These are phyloP conservation scores for Andrena camellia DNA, from an alignment of 2,888 invertebrate species.

Conservation along the genomic window DNA sequence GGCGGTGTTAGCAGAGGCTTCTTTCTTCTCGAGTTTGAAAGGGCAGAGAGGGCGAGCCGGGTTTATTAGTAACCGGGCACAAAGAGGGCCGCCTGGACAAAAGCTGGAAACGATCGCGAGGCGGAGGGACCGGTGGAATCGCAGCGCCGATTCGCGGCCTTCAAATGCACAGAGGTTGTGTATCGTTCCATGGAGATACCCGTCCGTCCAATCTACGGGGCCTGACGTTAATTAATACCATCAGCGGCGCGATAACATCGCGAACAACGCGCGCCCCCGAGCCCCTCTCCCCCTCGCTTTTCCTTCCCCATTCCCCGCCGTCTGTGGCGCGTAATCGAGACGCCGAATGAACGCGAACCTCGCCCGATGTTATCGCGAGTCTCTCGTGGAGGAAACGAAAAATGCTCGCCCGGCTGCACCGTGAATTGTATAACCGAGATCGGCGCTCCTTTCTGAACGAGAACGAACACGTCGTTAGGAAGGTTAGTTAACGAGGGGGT, in stretches of 20 bases:
- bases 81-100: constrained; percentile 44
- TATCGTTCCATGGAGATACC: constrained; percentile 6
- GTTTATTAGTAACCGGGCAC: constrained; percentile 55
- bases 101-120: constrained; percentile 45
- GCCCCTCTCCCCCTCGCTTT: background rate
- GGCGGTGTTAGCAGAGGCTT: background rate
- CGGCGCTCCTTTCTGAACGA: background rate
- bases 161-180: constrained; percentile 23
- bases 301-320: background rate
- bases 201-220: background rate
- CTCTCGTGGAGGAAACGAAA: background rate
- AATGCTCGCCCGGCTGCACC: background rate
- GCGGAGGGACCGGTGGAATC: constrained; percentile 29
- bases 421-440: constrained; percentile 37
- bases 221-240: constrained; percentile 55
- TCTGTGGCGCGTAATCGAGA: constrained; percentile 1
- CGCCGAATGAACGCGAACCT: constrained; percentile 7
- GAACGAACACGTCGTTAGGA: constrained; percentile 7
- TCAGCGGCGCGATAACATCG: constrained; percentile 16
- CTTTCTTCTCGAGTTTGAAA: constrained; percentile 27
- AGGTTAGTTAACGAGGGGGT: no score
- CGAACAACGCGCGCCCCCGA: constrained; percentile 11
- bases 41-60: constrained; percentile 5
- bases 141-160: constrained; percentile 17
- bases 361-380: background rate